These are phyloP conservation scores for Lepeophtheirus nordmannii DNA, from an alignment of 2,888 invertebrate genomes.

Conservation along the genomic window DNA sequence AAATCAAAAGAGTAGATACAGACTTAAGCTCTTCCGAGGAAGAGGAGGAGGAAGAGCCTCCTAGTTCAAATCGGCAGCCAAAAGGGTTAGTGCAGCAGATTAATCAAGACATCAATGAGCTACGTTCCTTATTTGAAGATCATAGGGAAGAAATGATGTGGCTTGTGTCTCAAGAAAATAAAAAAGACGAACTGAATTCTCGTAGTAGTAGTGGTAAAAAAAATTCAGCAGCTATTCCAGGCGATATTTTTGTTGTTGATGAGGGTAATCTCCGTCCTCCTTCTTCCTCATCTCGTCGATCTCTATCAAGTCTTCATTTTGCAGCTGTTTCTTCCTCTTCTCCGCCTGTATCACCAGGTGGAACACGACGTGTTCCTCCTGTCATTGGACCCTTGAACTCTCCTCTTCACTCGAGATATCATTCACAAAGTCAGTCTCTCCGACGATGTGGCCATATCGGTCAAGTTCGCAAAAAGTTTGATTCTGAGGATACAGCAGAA, in stretches of 20 bases:
- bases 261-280: background rate
- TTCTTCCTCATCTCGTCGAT: background rate
- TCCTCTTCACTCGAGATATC: background rate
- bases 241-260: background rate
- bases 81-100: conserved; percentile 9
- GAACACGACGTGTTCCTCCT: background rate
- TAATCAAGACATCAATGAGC: conserved; percentile 7
- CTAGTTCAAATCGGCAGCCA: background rate
- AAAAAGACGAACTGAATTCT: background rate
- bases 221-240: background rate
- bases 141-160: conserved; percentile 24
- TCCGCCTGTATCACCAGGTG: background rate
- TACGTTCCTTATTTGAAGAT: conserved; percentile 16
- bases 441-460: background rate
- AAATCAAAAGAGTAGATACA: background rate
- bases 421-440: background rate
- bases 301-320: background rate
- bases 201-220: no score
- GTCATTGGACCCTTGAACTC: background rate
- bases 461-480: background rate
- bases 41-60: background rate
- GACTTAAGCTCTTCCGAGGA: background rate
- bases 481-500: background rate
- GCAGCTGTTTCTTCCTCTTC: background rate
- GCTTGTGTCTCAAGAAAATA: background rate